Conservation (phyloP, 2,888 invertebrate species). For the Agrypnus murinus region DNA sequence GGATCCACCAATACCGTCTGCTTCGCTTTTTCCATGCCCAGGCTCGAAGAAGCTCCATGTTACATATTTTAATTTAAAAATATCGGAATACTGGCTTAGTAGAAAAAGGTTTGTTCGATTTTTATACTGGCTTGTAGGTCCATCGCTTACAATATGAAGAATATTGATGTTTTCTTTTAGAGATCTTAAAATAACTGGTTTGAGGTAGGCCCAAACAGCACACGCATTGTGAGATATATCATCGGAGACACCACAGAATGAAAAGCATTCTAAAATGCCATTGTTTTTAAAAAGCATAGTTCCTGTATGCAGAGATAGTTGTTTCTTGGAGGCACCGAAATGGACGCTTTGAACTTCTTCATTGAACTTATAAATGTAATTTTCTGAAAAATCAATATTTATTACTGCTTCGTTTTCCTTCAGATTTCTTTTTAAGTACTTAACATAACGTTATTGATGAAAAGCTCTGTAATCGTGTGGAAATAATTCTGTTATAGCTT, state of each 20-base stretch:
- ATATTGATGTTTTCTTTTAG: no score
- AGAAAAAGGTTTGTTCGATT: conserved; percentile 22
- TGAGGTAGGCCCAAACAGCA: no score
- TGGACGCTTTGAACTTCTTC: not conserved
- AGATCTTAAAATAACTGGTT: no score
- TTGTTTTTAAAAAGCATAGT: no score
- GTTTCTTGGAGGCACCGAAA: conserved; percentile 4
- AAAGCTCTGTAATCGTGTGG: no score
- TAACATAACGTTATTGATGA: no score
- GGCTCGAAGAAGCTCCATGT: conserved; percentile 8
- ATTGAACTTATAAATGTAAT: not conserved
- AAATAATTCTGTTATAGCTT: no score
- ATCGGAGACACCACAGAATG: no score
- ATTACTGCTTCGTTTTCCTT: not conserved
- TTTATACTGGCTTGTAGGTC: not conserved
- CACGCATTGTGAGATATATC: no score
- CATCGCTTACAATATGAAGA: conserved; percentile 5
- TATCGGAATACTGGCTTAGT: not conserved
- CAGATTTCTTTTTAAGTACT: not conserved
- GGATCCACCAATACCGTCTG: conserved; percentile 7
- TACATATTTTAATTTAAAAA: conserved; percentile 5
- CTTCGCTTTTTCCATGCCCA: conserved; percentile 7
- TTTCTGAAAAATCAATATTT: conserved; percentile 9
- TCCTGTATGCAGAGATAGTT: not conserved
- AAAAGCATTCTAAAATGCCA: no score